phyloP scores from a whole-genome alignment of 2,113 vertebrate genomes.

The Eclectus roratus region DNA sequence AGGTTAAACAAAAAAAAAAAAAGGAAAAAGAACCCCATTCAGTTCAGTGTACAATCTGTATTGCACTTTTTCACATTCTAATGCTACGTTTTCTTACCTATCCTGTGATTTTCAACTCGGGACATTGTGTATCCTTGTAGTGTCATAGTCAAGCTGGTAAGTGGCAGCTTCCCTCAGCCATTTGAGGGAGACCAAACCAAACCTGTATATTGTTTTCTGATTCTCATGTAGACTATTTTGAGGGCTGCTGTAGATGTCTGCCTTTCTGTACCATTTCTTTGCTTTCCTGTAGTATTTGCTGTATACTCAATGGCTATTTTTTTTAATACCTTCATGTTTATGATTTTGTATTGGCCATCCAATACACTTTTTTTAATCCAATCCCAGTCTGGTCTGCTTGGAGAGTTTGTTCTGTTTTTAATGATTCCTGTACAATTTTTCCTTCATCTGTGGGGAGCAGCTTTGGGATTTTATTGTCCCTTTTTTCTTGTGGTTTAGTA shows the following conservation, averaged over 20 bases:
- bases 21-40: constrained; percentile 63
- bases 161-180: constrained; percentile 78
- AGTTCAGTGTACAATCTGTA: constrained; percentile 87
- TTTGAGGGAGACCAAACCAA: constrained; percentile 8
- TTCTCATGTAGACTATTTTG: constrained; percentile 72
- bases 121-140: constrained; percentile 86
- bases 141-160: constrained; percentile 79
- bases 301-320: constrained; percentile 92
- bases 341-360: constrained; percentile 83
- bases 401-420: constrained; percentile 53
- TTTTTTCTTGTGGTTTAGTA: neutral
- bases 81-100: constrained; percentile 90
- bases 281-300: constrained; percentile 90
- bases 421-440: neutral
- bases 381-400: constrained; percentile 66
- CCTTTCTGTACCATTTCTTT: constrained; percentile 91
- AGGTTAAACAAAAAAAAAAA: constrained; percentile 67
- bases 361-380: constrained; percentile 85
- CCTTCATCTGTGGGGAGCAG: neutral
- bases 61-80: constrained; percentile 94
- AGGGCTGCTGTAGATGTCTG: constrained; percentile 82
- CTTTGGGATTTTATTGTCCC: neutral
- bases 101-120: constrained; percentile 88
- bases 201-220: constrained; percentile 71
- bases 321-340: constrained; percentile 83